Conservation (phyloP, 2,888 invertebrate species). For the Drosophila neoperkinsi region DNA sequence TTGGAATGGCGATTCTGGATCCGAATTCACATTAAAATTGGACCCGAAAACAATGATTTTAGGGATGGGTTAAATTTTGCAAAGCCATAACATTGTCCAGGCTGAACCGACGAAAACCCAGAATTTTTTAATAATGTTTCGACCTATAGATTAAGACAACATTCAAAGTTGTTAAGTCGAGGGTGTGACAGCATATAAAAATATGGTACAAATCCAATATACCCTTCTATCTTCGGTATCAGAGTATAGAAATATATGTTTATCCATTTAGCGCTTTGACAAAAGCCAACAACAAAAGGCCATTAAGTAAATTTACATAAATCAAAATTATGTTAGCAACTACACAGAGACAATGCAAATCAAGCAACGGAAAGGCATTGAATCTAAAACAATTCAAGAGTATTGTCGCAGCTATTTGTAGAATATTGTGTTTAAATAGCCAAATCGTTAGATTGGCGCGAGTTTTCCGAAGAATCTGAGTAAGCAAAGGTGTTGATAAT, state of each 20-base stretch:
- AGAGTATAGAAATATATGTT: slow-evolving; percentile 34
- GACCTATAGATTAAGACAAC: not conserved
- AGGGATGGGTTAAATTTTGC: not conserved
- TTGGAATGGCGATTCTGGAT: not conserved
- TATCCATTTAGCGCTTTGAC: slow-evolving; percentile 63
- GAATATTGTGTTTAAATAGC: slow-evolving; percentile 58
- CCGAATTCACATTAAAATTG: not conserved
- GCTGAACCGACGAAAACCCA: not conserved
- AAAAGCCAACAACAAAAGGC: slow-evolving; percentile 73
- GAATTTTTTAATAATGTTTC: not conserved
- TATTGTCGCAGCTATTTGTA: slow-evolving; percentile 39
- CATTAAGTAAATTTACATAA: slow-evolving; percentile 74
- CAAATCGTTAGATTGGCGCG: slow-evolving; percentile 40
- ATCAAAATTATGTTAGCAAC: slow-evolving; percentile 55
- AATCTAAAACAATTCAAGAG: slow-evolving; percentile 41
- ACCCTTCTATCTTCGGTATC: not conserved
- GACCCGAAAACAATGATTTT: not conserved
- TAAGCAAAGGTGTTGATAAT: slow-evolving; percentile 68
- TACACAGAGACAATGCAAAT: slow-evolving; percentile 46
- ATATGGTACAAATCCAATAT: not conserved
- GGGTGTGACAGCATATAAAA: not conserved
- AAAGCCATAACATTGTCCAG: not conserved
- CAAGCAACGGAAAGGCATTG: slow-evolving; percentile 47
- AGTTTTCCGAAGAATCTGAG: slow-evolving; percentile 20
- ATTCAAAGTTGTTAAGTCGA: not conserved